These are phyloP conservation scores for Spea bombifrons DNA, from an alignment of 2,113 vertebrate species.

Conservation along the genomic window DNA sequence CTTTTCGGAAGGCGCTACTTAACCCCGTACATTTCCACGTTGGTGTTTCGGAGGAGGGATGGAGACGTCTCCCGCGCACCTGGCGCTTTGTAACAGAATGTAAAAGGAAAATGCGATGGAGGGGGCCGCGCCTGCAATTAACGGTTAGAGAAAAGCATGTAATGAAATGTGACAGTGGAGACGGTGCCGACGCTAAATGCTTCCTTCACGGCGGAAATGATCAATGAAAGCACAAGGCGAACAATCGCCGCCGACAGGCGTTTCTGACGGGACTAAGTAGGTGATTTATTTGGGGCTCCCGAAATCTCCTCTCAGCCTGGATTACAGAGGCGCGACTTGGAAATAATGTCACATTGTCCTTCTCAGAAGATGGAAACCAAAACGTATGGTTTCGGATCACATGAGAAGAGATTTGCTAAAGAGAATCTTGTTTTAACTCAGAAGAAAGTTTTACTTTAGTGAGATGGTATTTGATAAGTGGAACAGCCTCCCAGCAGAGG, in stretches of 20 bases:
- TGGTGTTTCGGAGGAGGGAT: no score
- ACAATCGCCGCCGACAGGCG: no score
- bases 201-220: background rate
- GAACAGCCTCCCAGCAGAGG: no score
- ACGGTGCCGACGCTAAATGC: background rate
- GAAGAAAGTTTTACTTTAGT: no score
- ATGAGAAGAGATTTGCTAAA: no score
- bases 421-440: no score
- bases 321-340: background rate
- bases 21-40: no score
- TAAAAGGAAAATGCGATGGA: background rate
- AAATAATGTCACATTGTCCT: no score
- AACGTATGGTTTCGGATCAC: no score
- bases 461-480: no score
- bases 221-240: background rate
- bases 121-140: background rate
- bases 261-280: slow-evolving; percentile 4
- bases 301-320: background rate
- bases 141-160: slow-evolving; percentile 3
- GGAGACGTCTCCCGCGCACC: background rate
- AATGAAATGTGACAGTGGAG: slow-evolving; percentile 27
- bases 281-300: slow-evolving; percentile 13
- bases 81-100: background rate
- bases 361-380: no score
- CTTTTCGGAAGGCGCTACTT: no score